Percentiles rank a stretch among this genome's conserved stretches.
Evolutionary conservation across 1,140 invertebrate species (phyloP).

Genomic region (Eufriesea mexicana): DNA sequence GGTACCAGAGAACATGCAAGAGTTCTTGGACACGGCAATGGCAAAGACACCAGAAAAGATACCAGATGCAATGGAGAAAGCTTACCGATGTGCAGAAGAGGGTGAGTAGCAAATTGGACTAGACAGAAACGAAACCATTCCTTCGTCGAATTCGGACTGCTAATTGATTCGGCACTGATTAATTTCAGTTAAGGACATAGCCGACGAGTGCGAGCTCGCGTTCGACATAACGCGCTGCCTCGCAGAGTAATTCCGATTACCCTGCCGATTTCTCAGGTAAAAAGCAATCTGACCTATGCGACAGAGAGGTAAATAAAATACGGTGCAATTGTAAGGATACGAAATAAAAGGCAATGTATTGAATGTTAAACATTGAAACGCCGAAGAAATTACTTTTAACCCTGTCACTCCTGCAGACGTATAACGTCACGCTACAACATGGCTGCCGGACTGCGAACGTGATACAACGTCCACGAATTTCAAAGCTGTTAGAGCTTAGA

Average conservation of each 20-base stretch:
- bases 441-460: no score
- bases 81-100: neutral
- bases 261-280: neutral
- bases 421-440: no score
- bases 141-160: neutral
- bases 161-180: neutral
- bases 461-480: no score
- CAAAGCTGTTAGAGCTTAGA: no score
- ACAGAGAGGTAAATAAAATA: neutral
- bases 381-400: no score
- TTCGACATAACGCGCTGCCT: neutral
- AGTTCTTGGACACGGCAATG: neutral
- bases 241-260: neutral
- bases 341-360: neutral
- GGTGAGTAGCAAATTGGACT: slow-evolving; percentile 11
- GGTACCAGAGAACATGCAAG: neutral
- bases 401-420: no score
- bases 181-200: slow-evolving; percentile 9
- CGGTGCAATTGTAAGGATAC: neutral
- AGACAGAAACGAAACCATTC: neutral
- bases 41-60: fast-evolving
- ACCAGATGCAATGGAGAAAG: fast-evolving
- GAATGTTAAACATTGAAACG: no score
- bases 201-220: slow-evolving; percentile 32
- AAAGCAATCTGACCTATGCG: no score